Evolutionary conservation across 2,888 invertebrate genomes (phyloP).

Genomic region (Eueremaeus valkanovi): DNA sequence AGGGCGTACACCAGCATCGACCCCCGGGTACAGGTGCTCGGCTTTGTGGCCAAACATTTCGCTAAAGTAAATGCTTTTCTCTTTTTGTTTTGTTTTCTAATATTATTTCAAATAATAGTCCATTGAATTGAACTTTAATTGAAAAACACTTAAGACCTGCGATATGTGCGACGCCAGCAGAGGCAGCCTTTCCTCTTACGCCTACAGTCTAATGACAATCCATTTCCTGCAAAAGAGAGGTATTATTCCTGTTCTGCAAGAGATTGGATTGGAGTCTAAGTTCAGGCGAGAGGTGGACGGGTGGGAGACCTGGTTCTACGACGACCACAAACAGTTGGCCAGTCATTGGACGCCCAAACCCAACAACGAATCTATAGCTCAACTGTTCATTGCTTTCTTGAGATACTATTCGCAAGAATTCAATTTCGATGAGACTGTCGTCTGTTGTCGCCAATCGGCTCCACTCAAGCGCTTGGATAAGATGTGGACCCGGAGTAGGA

Average conservation of each 20-base stretch:
- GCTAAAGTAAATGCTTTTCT: too few species aligned
- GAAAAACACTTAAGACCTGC: too few species aligned
- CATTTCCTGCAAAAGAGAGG: constrained; percentile 61
- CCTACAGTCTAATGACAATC: constrained; percentile 60
- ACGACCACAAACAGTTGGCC: constrained; percentile 52
- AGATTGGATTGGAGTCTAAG: constrained; percentile 52
- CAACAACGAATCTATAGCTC: constrained; percentile 55
- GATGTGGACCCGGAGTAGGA: constrained; percentile 57
- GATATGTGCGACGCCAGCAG: constrained; percentile 61
- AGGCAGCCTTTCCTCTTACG: constrained; percentile 62
- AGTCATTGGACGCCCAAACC: constrained; percentile 54
- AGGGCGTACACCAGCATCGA: constrained; percentile 57
- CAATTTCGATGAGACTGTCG: constrained; percentile 56
- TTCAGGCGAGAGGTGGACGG: constrained; percentile 55
- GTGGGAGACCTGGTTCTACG: constrained; percentile 59
- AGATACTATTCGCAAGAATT: constrained; percentile 59
- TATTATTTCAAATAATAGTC: constrained; percentile 21
- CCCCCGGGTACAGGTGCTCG: constrained; percentile 55
- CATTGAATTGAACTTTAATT: constrained; percentile 39
- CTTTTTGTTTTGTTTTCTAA: constrained; percentile 36
- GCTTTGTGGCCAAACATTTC: constrained; percentile 58
- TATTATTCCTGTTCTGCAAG: constrained; percentile 60
- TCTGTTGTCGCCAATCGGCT: constrained; percentile 55
- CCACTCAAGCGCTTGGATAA: constrained; percentile 58
- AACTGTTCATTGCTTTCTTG: constrained; percentile 58